Evolutionary conservation across 2,888 invertebrate genomes (phyloP), one percentile per base, ranked within the genome.

Genomic region (Abrostola tripartita): DNA sequence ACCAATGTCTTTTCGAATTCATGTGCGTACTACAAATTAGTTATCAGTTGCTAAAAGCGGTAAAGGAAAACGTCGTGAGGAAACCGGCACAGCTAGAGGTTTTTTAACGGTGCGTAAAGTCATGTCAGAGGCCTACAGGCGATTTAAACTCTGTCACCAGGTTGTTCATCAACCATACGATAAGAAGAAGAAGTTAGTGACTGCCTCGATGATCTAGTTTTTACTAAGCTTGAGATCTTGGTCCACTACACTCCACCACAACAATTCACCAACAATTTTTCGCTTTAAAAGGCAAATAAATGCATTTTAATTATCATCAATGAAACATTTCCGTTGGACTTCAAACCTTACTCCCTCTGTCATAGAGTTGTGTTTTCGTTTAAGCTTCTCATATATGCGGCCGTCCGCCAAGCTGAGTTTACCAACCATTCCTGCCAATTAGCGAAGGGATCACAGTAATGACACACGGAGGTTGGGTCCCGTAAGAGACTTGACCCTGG

Each of bases 371-470:
- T 41, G 41, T 57, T 44, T 61, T n/a, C 14, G 10, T 44, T 58
- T 55, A 36, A 40, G 41, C 47, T 55, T 53, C 53, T 62, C n/a
- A n/a, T 62, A 14, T 50, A 61, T 42, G 65, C 37, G 38, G 63
- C 58, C 63, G n/a, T n/a, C n/a, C n/a, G n/a, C n/a, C n/a, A n/a
- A 52, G 61, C 60, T 60, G 55, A 78, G 80, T 88, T 87, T 85
- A 83, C 87, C 75, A 76, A 88, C 81, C 84, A 86, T 88, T 89
- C 85, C 81, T 83, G 74, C 78, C 86, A 85, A 87, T 90, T 90
- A 90, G 85, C 85, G 76, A 65, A 53, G 57, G 76, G 80, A 85
- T 66, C 63, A 69, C 68, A 67, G 42, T 63, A 74, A 81, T 79
- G 75, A 79, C 79, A 74, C 74, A 71, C 61, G 9, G 61, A 52